Evolutionary conservation across 2,113 vertebrate species (phyloP).

Genomic region (Leucopsar rothschildi): DNA sequence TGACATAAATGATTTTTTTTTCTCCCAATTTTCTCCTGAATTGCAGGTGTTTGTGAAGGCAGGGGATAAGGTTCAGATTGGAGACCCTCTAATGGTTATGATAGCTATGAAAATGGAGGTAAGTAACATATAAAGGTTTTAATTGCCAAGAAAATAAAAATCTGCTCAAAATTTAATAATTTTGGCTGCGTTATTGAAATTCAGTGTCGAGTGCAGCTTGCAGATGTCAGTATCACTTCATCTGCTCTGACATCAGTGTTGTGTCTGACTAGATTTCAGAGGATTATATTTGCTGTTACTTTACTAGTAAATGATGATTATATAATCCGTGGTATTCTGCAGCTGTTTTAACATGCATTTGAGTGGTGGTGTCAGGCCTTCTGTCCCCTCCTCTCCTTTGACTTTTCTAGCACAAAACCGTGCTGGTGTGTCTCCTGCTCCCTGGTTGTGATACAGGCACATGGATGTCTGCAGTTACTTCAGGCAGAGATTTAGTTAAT

Average conservation of each 20-base stretch:
- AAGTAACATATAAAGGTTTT: background rate
- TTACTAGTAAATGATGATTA: background rate
- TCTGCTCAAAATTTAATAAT: background rate
- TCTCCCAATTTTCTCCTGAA: background rate
- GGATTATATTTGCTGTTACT: conserved; percentile 26
- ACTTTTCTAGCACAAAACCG: background rate
- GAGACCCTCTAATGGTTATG: conserved; percentile 94
- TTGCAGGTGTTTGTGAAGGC: conserved; percentile 89
- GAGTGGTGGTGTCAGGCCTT: background rate
- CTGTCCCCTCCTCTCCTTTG: background rate
- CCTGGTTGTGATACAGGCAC: background rate
- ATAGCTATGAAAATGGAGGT: conserved; percentile 99
- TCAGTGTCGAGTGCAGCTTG: background rate
- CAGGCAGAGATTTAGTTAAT: background rate
- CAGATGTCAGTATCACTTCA: background rate
- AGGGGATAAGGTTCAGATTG: conserved; percentile 85
- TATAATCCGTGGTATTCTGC: background rate
- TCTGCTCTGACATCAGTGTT: background rate
- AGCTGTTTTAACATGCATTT: background rate
- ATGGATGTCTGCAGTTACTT: background rate
- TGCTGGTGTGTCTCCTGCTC: background rate
- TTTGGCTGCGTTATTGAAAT: background rate
- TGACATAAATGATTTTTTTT: background rate
- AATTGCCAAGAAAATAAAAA: background rate
- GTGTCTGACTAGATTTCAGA: background rate